Evolutionary conservation across 2,113 vertebrate genomes (phyloP).

Genomic region (Collichthys lucidus): DNA sequence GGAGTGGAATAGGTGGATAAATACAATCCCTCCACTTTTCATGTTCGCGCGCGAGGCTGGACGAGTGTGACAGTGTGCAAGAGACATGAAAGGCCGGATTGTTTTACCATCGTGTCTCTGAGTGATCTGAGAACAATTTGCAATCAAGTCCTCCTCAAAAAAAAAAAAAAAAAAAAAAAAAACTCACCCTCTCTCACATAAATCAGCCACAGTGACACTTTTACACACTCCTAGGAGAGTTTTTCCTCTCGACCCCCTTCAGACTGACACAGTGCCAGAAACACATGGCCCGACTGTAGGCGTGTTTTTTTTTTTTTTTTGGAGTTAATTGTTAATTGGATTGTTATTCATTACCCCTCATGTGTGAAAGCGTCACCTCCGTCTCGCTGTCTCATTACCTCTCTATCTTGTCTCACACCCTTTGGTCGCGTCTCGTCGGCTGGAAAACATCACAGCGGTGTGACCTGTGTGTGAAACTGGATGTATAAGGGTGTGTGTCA

Average conservation of each 20-base stretch:
- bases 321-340: slow-evolving; percentile 71
- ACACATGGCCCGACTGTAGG: slow-evolving; percentile 11
- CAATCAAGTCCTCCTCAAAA: slow-evolving; percentile 43
- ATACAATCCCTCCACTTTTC: slow-evolving; percentile 70
- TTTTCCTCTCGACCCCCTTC: slow-evolving; percentile 16
- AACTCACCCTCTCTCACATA: slow-evolving; percentile 49
- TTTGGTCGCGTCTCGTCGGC: slow-evolving; percentile 48
- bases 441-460: slow-evolving; percentile 57
- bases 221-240: slow-evolving; percentile 14
- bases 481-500: slow-evolving; percentile 14
- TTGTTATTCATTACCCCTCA: slow-evolving; percentile 72
- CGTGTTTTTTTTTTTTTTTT: slow-evolving; percentile 53
- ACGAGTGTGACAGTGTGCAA: slow-evolving; percentile 54
- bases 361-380: slow-evolving; percentile 67
- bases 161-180: too few species aligned
- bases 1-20: slow-evolving; percentile 65
- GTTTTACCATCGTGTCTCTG: slow-evolving; percentile 68
- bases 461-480: slow-evolving; percentile 26
- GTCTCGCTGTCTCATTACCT: slow-evolving; percentile 59
- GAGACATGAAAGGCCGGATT: slow-evolving; percentile 70
- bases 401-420: slow-evolving; percentile 68
- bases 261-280: slow-evolving; percentile 32
- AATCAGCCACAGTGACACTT: slow-evolving; percentile 75
- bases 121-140: slow-evolving; percentile 79
- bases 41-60: slow-evolving; percentile 53